Base-by-base conservation (phyloP, 2,888 invertebrate genomes). In the Drosophila falleni region DNA sequence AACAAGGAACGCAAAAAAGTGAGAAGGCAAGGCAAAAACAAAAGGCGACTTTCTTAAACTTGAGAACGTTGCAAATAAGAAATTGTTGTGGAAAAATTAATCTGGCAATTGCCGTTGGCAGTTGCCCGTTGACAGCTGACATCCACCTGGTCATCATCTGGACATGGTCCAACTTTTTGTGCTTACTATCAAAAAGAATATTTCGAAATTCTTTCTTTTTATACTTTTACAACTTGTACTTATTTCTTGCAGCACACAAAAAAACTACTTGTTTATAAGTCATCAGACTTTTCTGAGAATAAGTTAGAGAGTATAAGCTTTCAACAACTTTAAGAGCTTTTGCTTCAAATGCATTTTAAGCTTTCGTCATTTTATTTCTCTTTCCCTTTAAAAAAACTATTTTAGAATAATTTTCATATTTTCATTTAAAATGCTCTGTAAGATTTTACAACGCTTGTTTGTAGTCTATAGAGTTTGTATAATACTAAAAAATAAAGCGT, bases 11-110 rank as follows among this genome's bases (percentile, higher is more conserved):
- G n/a, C n/a, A n/a, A n/a, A 31, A 10, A 60, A 49, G 23, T 19
- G 19, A 31, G 35, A 37, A 16, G 49, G 15, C n/a, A n/a, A n/a
- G n/a, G n/a, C n/a, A n/a, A 29, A 60, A 66, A 67, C 59, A 46
- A 70, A 66, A 58, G 59, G 59, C 55, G 55, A 3, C 55, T 23
- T 33, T 13, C 54, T 46, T 47, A 60, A 71, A 76, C 65, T 71
- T 64, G 53, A 60, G 54, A 60, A 67, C 46, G 39, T 58, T 66
- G 55, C 71, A 49, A 76, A 77, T 51, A 77, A 67, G 63, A 55
- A 74, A 74, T 74, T 74, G 61, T 70, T 70, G 74, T 41, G 61
- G 33, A 42, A 46, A 71, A 72, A 77, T 74, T 74, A 74, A 75
- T 72, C 75, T 64, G 73, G 56, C 60, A 60, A 67, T 56, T 76